Base-by-base conservation (phyloP, 2,888 invertebrate species). In the Neria commutata region DNA sequence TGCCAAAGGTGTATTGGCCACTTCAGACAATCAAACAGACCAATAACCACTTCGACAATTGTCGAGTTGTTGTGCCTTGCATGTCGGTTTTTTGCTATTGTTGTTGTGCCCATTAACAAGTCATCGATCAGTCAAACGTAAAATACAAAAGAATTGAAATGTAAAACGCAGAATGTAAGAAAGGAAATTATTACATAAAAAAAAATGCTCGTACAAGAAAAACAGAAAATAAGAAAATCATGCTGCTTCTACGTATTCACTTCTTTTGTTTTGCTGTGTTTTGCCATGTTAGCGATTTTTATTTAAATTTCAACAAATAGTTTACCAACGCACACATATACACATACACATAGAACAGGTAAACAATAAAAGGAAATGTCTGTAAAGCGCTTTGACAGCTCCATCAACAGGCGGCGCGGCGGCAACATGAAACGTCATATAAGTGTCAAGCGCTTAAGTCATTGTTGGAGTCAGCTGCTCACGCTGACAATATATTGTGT, bases 341-440 rank as follows among this genome's bases (percentile, higher is more conserved):
- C n/a, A n/a, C 19, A 17, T 42, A 14, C 8, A 37, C 8, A 37
- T n/a, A 37, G 16, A 6, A 37, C 6, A 11, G 6, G 29, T 11
- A 29, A 29, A 29, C n/a, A 29, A 6, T 29, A 11, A 29, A 29
- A 29, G 29, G 29, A 29, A 29, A 29, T 29, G 29, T 11, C 29
- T 29, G 29, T 29, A 11, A n/a, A 29, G 29, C 29, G 29, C 11
- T 5, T n/a, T 37, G 37, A 37, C 37, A 37, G 37, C 37, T 37
- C 29, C 37, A n/a, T n/a, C n/a, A 37, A 37, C 37, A 14, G 37
- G 8, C 37, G n/a, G 37, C 37, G 8, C 37, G n/a, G 37, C 37
- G 37, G 37, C 37, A 37, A 37, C 37, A 37, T 37, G 37, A 37
- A 37, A 11, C 37, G 37, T 37, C 37, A 37, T n/a, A 37, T 37